Evolutionary conservation across 2,888 invertebrate species (phyloP), one percentile per base, ranked within the genome.

Genomic region (Theodoxus fluviatilis): DNA sequence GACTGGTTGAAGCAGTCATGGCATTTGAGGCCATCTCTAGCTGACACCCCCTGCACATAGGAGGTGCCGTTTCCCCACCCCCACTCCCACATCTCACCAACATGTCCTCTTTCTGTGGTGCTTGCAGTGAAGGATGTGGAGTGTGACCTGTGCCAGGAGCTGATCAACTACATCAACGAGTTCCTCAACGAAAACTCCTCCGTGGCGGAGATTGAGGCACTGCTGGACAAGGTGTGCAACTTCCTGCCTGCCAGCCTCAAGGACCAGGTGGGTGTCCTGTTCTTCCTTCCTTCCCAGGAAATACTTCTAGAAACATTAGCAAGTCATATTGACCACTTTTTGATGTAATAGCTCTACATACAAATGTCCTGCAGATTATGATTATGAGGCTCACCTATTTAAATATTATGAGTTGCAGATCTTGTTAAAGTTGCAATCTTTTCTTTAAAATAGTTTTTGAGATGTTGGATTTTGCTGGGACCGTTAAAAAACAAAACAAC

Each of bases 121-220:
- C 31, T 35, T n/a, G 49, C 47, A 47, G 31, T 47, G 52, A 47
- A 43, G 63, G 67, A 68, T 52, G 49, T 49, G 18, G 59, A 38
- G 15, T 73, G 73, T 70, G 65, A 70, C n/a, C 9, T 70, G 28
- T 73, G 73, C 47, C 49, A 68, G 25, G 59, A 55, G n/a, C 59
- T 69, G 40, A 59, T 73, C 7, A 55, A 18, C n/a, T 71, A 69
- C 38, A 25, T 71, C 15, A 66, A 71, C 9, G 65, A 25, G 18
- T 52, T 47, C 15, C 43, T 67, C 49, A 70, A 66, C 37, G 18
- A 47, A n/a, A 69, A 40, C 69, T 38, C 57, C 7, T 38, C 49
- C 3, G 57, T 64, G 38, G 64, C 67, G 35, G 70, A 70, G 18
- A 37, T 70, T 1, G 49, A 70, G 43, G 66, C 47, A 22, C 31